Percentiles rank a stretch among this genome's conserved stretches.
Evolutionary conservation across 2,888 invertebrate genomes (phyloP).

Genomic region (Thymelicus sylvestris): DNA sequence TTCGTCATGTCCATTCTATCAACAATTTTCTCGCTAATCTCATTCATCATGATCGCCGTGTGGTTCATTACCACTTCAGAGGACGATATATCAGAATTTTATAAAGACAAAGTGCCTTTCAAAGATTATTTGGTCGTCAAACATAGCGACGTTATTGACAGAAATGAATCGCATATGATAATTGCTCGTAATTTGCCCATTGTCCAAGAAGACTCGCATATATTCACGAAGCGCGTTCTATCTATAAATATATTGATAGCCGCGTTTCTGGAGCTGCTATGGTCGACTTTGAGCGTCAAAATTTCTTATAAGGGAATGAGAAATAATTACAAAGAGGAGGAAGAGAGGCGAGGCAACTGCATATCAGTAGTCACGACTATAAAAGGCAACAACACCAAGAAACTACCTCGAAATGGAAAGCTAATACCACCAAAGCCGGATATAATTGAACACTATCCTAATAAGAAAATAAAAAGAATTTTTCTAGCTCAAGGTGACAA

Average conservation of each 20-base stretch:
- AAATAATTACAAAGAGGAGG: conserved; percentile 84
- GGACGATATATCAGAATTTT: conserved; percentile 67
- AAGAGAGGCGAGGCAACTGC: conserved; percentile 75
- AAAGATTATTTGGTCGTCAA: conserved; percentile 68
- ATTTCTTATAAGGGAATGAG: conserved; percentile 86
- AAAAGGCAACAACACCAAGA: conserved; percentile 80
- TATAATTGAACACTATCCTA: conserved; percentile 82
- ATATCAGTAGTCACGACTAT: conserved; percentile 82
- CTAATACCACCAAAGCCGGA: conserved; percentile 78
- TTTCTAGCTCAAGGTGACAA: conserved; percentile 74
- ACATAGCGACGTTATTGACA: conserved; percentile 64
- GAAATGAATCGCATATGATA: conserved; percentile 71
- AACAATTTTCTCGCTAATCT: conserved; percentile 74
- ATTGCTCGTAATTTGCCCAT: conserved; percentile 58
- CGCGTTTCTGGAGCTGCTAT: conserved; percentile 83
- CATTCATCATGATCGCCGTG: conserved; percentile 71
- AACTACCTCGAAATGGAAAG: conserved; percentile 69
- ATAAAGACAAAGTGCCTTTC: conserved; percentile 72
- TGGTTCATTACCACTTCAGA: conserved; percentile 72
- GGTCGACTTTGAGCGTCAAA: conserved; percentile 85
- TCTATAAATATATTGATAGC: conserved; percentile 86
- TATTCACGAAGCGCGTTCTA: conserved; percentile 76
- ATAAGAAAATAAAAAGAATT: conserved; percentile 81
- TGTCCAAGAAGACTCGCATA: conserved; percentile 55
- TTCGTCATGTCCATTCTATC: conserved; percentile 84